Conservation (phyloP, 2,797 vertebrate genomes). For the Oreortyx pictus region DNA sequence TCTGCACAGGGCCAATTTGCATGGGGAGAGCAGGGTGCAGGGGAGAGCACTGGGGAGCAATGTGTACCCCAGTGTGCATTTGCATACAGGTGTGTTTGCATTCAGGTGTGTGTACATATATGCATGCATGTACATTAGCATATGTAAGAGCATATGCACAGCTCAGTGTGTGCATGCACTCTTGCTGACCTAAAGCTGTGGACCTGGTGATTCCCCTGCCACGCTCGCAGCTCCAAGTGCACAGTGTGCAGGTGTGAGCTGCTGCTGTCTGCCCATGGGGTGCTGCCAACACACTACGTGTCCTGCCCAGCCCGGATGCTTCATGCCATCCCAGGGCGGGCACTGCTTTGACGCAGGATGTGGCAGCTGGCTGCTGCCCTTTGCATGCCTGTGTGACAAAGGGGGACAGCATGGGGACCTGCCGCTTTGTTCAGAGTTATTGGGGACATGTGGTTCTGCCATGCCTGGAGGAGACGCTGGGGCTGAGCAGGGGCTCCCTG, state of each 20-base stretch:
- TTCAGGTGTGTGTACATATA: rapidly evolving
- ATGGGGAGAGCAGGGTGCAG: background rate
- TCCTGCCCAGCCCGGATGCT: constrained; percentile 3
- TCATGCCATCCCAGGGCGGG: background rate
- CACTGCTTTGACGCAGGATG: background rate
- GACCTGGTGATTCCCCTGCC: background rate
- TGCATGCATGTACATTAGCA: background rate
- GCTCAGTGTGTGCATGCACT: background rate
- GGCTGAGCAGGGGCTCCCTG: background rate
- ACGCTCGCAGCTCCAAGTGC: rapidly evolving
- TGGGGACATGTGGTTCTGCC: background rate
- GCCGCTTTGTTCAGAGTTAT: too few relatives aligned
- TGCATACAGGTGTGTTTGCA: background rate
- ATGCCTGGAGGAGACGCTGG: background rate
- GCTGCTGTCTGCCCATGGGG: background rate
- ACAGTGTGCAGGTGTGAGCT: background rate
- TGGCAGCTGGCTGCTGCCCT: background rate
- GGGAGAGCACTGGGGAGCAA: rapidly evolving
- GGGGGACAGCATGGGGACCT: background rate
- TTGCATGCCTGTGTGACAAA: rapidly evolving
- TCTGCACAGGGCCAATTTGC: background rate
- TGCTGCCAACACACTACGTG: rapidly evolving
- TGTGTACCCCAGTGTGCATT: background rate
- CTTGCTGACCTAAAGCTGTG: rapidly evolving
- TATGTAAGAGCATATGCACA: background rate